These are phyloP conservation scores for Hucho hucho DNA, from an alignment of 2,113 vertebrate species.

Conservation along the genomic window DNA sequence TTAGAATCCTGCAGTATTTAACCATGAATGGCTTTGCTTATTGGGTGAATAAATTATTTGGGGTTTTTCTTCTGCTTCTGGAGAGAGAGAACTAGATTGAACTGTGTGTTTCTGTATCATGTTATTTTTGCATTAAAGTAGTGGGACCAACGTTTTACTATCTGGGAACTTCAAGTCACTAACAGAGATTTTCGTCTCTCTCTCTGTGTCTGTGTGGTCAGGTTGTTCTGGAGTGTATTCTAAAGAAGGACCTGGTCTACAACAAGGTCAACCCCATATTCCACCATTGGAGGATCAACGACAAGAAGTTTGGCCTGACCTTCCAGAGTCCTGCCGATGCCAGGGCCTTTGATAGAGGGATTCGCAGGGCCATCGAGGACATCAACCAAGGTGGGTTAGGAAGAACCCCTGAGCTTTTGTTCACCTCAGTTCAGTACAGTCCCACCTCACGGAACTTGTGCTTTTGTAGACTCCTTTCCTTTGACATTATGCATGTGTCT, in stretches of 20 bases:
- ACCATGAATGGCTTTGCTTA: background rate
- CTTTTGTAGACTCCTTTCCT: background rate
- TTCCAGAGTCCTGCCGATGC: slow-evolving; percentile 99
- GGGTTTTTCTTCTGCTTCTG: too few species aligned
- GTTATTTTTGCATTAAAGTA: too few species aligned
- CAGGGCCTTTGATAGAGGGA: slow-evolving; percentile 95
- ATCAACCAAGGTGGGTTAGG: slow-evolving; percentile 84
- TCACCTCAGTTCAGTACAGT: too few species aligned
- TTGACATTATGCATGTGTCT: slow-evolving; percentile 11
- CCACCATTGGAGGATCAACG: slow-evolving; percentile 98
- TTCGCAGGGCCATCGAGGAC: slow-evolving; percentile 95
- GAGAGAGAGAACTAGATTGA: too few species aligned
- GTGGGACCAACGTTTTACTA: background rate
- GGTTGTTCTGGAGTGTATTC: slow-evolving; percentile 96
- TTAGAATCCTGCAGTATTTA: too few species aligned
- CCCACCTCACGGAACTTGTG: too few species aligned
- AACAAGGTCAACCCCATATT: slow-evolving; percentile 99
- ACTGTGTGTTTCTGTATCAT: too few species aligned
- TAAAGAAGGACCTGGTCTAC: slow-evolving; percentile 94
- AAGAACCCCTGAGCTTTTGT: background rate
- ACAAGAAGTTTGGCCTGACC: slow-evolving; percentile 99
- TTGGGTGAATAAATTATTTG: too few species aligned
- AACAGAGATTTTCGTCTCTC: background rate
- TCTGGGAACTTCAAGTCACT: background rate
- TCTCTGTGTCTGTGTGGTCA: slow-evolving; percentile 47